Evolutionary conservation across 2,113 vertebrate species (phyloP).

Genomic region (Pyxicephalus adspersus): DNA sequence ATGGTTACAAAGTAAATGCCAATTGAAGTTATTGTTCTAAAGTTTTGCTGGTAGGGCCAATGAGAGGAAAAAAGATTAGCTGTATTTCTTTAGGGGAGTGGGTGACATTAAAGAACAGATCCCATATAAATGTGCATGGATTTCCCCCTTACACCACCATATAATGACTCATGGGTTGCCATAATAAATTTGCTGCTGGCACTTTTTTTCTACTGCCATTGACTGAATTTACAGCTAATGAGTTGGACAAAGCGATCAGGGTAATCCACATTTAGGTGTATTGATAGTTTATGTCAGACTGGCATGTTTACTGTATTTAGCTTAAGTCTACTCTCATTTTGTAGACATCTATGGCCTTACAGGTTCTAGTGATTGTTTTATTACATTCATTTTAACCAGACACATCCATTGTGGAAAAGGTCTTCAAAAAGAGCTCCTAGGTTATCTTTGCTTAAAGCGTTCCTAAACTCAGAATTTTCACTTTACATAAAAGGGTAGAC

Average conservation of each 20-base stretch:
- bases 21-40: slow-evolving; percentile 49
- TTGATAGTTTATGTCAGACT: not conserved
- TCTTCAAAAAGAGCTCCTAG: too few species aligned
- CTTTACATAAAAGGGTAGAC: too few species aligned
- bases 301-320: slow-evolving; percentile 5
- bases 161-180: slow-evolving; percentile 9
- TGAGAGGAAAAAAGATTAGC: slow-evolving; percentile 32
- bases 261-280: slow-evolving; percentile 2
- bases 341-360: not conserved
- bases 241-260: slow-evolving; percentile 2
- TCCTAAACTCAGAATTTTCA: too few species aligned
- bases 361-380: too few species aligned
- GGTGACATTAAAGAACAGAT: slow-evolving; percentile 15
- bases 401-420: too few species aligned
- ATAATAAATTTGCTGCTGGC: slow-evolving; percentile 21
- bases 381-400: too few species aligned
- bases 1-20: slow-evolving; percentile 56
- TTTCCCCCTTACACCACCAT: not conserved
- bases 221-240: slow-evolving; percentile 22
- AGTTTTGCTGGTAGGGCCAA: slow-evolving; percentile 51
- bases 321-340: not conserved
- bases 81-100: slow-evolving; percentile 30
- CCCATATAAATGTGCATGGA: slow-evolving; percentile 13
- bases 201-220: not conserved
- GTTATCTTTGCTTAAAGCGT: too few species aligned